Base-by-base conservation (phyloP, 2,113 vertebrate genomes). In the Anguilla rostrata region DNA sequence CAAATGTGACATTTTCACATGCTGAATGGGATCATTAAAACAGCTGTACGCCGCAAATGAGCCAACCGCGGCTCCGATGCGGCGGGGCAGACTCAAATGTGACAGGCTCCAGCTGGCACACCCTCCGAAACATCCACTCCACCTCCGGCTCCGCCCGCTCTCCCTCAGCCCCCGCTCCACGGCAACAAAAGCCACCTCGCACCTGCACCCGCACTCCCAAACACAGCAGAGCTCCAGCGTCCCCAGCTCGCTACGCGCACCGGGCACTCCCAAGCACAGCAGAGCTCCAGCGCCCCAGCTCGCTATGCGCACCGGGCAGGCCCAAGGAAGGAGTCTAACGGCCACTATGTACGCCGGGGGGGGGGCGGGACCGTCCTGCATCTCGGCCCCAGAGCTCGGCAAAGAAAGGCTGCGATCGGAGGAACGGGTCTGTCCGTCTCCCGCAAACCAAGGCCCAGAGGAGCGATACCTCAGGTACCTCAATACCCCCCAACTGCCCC, bases 21-120 rank as follows among this genome's bases (percentile, higher is more conserved):
- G 83, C 83, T 84, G 71, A 84, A 66, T 71, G 71, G 83, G 83
- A 43, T 84, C 29, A 84, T 84, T 84, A 71, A 84, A 84, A 71
- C 57, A 71, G 57, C 57, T 84, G 83, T 71, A 43, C 26, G 60
- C 39, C 34, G 83, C 39, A 39, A 63, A 71, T 43, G 57, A 40
- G 56, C 56, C 57, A 34, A 71, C 39, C 40, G 40, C 39, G 5
- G 56, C 82, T 83, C 56, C 56, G 40, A 60, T 83, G 20, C 18
- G 60, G 57, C 34, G 22, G 57, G 16, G 57, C 83, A 29, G 39
- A 41, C n/a, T 71, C 60, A 41, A 71, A 84, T 39, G 49, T 57
- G 49, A 60, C 46, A 39, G 49, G 71, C 16, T 84, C 60, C 60
- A 84, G 56, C 57, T 71, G 56, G 83, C 83, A 71, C 4, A 22